Evolutionary conservation across 2,113 vertebrate genomes (phyloP), one percentile per base, ranked within the genome.

Genomic region (Plestiodon gilberti): DNA sequence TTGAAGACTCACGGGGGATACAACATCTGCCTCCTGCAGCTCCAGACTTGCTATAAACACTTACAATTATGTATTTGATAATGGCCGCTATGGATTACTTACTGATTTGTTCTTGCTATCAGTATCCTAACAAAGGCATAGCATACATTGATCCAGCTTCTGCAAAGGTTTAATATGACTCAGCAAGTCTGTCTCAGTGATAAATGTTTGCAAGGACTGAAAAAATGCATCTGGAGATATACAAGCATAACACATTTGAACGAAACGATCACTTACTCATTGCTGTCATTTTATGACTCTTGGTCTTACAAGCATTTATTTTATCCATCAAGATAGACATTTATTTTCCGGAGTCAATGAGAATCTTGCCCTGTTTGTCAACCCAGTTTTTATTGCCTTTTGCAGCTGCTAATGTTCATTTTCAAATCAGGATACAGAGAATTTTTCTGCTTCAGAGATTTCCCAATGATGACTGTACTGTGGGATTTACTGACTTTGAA

Each of bases 381-480:
- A 73, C 23, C 43, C 69, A 38, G 33, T 35, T 73, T 73, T 70
- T 78, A 70, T 78, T 30, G 75, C 11, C 8, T 11, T 55, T 22
- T 89, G 3, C 18, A 78, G 70, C 64, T 67, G 73, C 76, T 83
- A 43, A 25, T 22, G 75, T 88, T 83, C 76, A 89, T 67, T 88
- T 91, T 86, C 65, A 77, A 8, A 10, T 69, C 62, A 70, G 65
- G 43, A 71, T 69, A 35, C 30, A 28, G 88, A 77, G 38, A 78
- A 84, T n/a, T 75, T 79, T 85, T 18, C 76, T 61, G 33, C 82
- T 87, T 93, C 73, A 71, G 57, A 59, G 84, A 78, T 40, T 91
- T 93, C 83, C 85, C 89, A 83, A 84, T 80, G 22, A 67, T 25
- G 28, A 25, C 22, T 35, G 81, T 78, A n/a, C 40, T 79, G 64